These are phyloP conservation scores for Platichthys flesus DNA, from an alignment of 2,113 vertebrate species.

Conservation along the genomic window DNA sequence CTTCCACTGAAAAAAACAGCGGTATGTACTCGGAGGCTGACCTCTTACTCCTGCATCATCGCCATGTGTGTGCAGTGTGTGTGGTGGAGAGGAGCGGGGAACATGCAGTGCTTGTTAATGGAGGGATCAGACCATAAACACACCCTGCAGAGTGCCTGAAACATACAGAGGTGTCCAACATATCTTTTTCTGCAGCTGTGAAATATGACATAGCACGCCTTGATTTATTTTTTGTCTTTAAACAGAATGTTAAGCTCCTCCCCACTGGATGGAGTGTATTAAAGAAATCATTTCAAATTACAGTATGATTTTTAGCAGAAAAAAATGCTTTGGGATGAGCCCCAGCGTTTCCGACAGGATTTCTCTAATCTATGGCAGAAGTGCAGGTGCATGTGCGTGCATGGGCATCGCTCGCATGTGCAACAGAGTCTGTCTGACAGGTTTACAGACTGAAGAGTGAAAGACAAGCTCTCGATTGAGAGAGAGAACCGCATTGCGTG, in stretches of 20 bases:
- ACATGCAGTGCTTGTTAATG: slow-evolving; percentile 54
- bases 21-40: slow-evolving; percentile 48
- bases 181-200: background rate
- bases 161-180: slow-evolving; percentile 6
- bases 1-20: slow-evolving; percentile 24
- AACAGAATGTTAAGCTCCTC: no score
- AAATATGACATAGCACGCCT: slow-evolving; percentile 32
- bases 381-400: background rate
- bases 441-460: background rate
- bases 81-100: slow-evolving; percentile 18
- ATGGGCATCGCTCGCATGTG: background rate
- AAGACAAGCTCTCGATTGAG: background rate
- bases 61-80: slow-evolving; percentile 20
- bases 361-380: background rate
- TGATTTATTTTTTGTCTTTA: background rate
- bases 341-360: background rate
- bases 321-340: slow-evolving; percentile 11
- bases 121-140: slow-evolving; percentile 42
- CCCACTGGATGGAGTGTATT: no score
- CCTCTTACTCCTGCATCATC: slow-evolving; percentile 40
- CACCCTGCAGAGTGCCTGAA: slow-evolving; percentile 2
- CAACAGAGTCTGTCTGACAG: background rate
- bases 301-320: background rate
- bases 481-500: background rate
- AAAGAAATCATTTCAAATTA: slow-evolving; percentile 17